phyloP scores from a whole-genome alignment of 2,888 invertebrate species.

The Apamea monoglypha region DNA sequence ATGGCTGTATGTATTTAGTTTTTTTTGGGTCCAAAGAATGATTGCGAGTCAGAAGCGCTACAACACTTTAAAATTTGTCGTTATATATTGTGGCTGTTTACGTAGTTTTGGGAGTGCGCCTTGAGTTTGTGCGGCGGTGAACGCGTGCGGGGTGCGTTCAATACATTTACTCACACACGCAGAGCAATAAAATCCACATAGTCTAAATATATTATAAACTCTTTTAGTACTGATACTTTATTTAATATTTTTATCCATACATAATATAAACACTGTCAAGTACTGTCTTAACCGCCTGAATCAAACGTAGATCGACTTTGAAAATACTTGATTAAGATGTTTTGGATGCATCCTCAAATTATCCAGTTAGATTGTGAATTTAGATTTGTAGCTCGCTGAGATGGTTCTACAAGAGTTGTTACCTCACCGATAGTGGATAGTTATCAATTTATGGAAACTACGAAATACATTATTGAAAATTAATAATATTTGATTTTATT shows the following conservation, averaged over 20 bases:
- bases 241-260: constrained; percentile 25
- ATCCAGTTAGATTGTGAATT: constrained; percentile 84
- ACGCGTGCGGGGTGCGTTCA: constrained; percentile 75
- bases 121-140: constrained; percentile 75
- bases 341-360: constrained; percentile 82
- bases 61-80: constrained; percentile 46
- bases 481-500: constrained; percentile 58
- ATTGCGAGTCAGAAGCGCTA: constrained; percentile 54
- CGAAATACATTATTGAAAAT: constrained; percentile 86
- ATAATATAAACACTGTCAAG: constrained; percentile 17
- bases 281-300: constrained; percentile 12
- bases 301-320: constrained; percentile 20
- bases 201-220: constrained; percentile 17
- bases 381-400: constrained; percentile 83
- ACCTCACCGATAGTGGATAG: constrained; percentile 90
- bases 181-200: constrained; percentile 32
- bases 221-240: constrained; percentile 22
- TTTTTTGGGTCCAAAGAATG: constrained; percentile 72
- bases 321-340: constrained; percentile 60
- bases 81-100: constrained; percentile 51
- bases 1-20: constrained; percentile 54
- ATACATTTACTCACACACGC: constrained; percentile 55
- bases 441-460: constrained; percentile 88
- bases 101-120: constrained; percentile 64
- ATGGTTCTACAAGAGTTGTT: constrained; percentile 87